Evolutionary conservation across 2,888 invertebrate species (phyloP).

Genomic region (Phengaris alcon): DNA sequence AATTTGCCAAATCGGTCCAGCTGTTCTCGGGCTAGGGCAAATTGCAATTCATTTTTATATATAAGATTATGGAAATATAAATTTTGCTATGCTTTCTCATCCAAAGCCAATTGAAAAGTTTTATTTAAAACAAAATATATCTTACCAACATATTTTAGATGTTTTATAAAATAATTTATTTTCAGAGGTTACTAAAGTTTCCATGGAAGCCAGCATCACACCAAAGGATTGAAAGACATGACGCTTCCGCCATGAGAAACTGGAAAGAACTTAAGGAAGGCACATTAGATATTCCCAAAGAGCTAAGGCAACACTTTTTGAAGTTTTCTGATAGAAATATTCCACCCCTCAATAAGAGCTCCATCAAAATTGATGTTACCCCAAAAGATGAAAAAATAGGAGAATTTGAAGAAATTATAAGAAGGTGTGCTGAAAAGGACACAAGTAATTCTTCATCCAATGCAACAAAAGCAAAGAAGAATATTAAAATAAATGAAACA

Average conservation of each 20-base stretch:
- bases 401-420: constrained; percentile 74
- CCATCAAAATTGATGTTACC: constrained; percentile 58
- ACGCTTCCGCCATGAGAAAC: constrained; percentile 82
- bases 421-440: constrained; percentile 52
- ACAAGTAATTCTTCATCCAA: constrained; percentile 36
- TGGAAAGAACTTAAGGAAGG: constrained; percentile 83
- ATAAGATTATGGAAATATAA: too few relatives aligned
- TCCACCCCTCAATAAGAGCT: constrained; percentile 59
- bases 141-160: background rate
- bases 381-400: constrained; percentile 53
- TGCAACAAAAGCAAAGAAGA: constrained; percentile 41
- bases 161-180: constrained; percentile 34
- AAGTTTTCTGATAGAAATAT: constrained; percentile 83
- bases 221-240: constrained; percentile 81
- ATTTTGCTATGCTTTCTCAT: background rate
- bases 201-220: constrained; percentile 82
- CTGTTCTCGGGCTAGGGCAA: too few relatives aligned
- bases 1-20: too few relatives aligned
- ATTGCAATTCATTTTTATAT: too few relatives aligned
- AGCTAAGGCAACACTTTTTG: constrained; percentile 79
- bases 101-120: background rate
- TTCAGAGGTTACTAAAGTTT: constrained; percentile 82
- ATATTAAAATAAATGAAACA: constrained; percentile 32
- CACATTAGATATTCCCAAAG: constrained; percentile 66
- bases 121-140: background rate